phyloP scores from a whole-genome alignment of 53 echinoderm and acorn worm species.

The Crossaster papposus region DNA sequence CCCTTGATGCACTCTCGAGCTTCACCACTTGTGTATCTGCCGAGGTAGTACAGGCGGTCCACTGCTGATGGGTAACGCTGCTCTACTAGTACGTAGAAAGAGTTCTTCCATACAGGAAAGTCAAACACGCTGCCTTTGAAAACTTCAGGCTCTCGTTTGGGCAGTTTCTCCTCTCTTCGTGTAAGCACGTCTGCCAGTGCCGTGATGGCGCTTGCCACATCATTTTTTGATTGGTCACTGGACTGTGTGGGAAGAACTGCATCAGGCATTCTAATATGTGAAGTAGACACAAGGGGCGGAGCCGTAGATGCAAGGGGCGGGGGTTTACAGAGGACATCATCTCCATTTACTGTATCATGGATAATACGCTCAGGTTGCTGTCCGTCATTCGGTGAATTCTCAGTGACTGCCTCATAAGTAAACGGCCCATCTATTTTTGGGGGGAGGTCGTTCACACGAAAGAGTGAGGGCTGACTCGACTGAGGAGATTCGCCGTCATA shows the following conservation, averaged over 20 bases:
- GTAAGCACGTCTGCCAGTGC: no score
- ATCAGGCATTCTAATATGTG: not conserved
- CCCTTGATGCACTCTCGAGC: constrained; percentile 67
- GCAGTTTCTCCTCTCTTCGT: no score
- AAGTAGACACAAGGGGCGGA: not conserved
- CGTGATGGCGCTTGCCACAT: constrained; percentile 33
- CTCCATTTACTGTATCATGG: no score
- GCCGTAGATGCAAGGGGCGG: not conserved
- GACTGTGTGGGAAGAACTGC: constrained; percentile 11
- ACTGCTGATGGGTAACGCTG: constrained; percentile 32
- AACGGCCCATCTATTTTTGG: no score
- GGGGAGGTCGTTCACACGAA: constrained; percentile 9
- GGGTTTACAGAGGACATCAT: not conserved
- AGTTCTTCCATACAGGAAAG: no score
- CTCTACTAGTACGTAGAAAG: no score
- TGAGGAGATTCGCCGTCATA: not conserved
- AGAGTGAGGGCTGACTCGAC: not conserved
- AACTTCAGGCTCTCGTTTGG: no score
- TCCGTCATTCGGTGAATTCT: not conserved
- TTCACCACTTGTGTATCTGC: constrained; percentile 63
- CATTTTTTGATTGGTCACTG: not conserved
- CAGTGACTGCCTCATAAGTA: constrained; percentile 22
- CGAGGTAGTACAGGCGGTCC: constrained; percentile 65
- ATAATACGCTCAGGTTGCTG: not conserved
- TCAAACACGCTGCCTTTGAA: no score